Evolutionary conservation across 2,113 vertebrate species (phyloP), one percentile per base, ranked within the genome.

Genomic region (Urocynchramus pylzowi): DNA sequence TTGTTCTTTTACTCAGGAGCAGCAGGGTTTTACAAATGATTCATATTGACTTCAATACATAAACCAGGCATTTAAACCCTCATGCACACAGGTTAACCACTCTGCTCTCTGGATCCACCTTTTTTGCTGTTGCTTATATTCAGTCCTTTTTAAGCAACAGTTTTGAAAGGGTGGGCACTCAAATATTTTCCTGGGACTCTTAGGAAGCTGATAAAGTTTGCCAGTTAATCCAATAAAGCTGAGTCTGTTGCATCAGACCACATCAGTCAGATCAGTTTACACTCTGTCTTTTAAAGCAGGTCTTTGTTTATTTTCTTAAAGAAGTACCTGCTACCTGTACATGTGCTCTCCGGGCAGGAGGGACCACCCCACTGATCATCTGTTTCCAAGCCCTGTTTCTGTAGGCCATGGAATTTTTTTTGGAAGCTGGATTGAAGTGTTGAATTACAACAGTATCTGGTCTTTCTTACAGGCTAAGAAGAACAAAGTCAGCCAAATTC

Each of bases 251-350:
- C 85, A 95, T 93, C 90, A 90, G 87, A 65, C 95, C 83, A 70
- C 81, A 88, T 97, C 95, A 96, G 56, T 83, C 87, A 89, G 95
- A 94, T 96, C 95, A 86, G 39, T 95, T 96, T 96, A 93, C 83
- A 60, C 39, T 54, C 60, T 33, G 68, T 47, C 96, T 88, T 95
- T 96, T 90, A 88, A 93, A 92, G 79, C 3, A 2, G 56, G 33
- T 68, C 83, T 94, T 92, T 95, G 90, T 95, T 96, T 96, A 78
- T 96, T 89, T 96, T 94, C 65, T 67, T 82, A 64, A 90, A 95
- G 85, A 86, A 92, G 85, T 95, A 90, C 88, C 85, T 94, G 78
- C 85, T 94, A 92, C 96, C 95, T 94, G 89, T 67, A 86, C 68
- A 54, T 41, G 37, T 70, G 47, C 80, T 91, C 37, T 63, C 26